phyloP scores from a whole-genome alignment of 2,797 vertebrate genomes.

The Peromyscus eremicus region DNA sequence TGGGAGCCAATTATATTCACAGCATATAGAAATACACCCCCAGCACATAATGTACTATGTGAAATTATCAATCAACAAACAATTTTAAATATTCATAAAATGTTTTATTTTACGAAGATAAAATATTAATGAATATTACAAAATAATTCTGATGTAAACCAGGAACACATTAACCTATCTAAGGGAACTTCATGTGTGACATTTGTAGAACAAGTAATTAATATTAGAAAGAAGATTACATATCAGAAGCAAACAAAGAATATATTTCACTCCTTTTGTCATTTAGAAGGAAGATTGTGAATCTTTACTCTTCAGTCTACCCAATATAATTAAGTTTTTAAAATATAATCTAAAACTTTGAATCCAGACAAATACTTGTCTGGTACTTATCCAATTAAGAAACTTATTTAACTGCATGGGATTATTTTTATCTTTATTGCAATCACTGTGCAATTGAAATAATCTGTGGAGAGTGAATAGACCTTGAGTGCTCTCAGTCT shows the following conservation, averaged over 20 bases:
- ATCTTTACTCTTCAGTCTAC: constrained; percentile 33
- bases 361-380: constrained; percentile 10
- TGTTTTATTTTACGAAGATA: background rate
- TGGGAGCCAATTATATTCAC: too few relatives aligned
- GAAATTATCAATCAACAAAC: too few relatives aligned
- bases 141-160: background rate
- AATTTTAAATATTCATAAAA: background rate
- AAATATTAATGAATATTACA: background rate
- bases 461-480: constrained; percentile 13
- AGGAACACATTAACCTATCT: background rate
- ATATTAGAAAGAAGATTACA: background rate
- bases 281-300: constrained; percentile 54
- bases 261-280: constrained; percentile 37
- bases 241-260: constrained; percentile 2
- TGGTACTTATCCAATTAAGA: constrained; percentile 62
- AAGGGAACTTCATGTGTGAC: background rate
- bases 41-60: too few relatives aligned
- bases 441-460: constrained; percentile 71
- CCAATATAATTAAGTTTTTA: constrained; percentile 30
- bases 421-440: constrained; percentile 59
- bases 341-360: constrained; percentile 58
- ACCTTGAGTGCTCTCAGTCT: constrained; percentile 1
- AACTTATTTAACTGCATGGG: constrained; percentile 55
- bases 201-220: background rate
- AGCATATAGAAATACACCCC: too few relatives aligned